Evolutionary conservation across 2,797 vertebrate species (phyloP).

Genomic region (Garrulus glandarius): DNA sequence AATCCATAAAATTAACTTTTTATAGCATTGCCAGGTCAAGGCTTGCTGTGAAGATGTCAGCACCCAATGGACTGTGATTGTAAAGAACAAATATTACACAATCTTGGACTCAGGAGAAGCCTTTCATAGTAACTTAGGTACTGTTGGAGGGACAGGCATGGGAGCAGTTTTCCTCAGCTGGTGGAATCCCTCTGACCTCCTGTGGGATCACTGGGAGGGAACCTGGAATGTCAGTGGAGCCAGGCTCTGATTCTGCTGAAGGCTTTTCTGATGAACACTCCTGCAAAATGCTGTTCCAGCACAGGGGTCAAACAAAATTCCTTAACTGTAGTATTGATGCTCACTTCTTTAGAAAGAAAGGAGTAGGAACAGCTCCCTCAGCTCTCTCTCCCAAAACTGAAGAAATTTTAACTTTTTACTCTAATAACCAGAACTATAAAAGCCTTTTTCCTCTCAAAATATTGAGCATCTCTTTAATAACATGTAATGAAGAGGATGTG

Average conservation of each 20-base stretch:
- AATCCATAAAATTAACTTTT: background rate
- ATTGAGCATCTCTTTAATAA: background rate
- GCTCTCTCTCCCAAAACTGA: background rate
- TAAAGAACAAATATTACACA: background rate
- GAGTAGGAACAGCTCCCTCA: background rate
- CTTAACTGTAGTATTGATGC: background rate
- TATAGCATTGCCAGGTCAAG: background rate
- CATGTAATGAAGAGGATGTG: constrained; percentile 56
- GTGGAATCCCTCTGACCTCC: background rate
- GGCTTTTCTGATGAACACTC: background rate
- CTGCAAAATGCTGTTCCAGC: background rate
- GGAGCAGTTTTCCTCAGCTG: background rate
- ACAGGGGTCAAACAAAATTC: background rate
- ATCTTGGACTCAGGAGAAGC: background rate
- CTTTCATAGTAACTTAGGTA: constrained; percentile 39
- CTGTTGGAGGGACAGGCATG: background rate
- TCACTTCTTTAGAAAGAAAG: background rate
- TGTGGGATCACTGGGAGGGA: background rate
- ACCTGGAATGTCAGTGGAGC: background rate
- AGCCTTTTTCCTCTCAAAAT: constrained; percentile 24
- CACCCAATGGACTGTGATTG: background rate
- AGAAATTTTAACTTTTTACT: background rate
- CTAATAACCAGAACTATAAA: constrained; percentile 12
- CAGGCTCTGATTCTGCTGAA: background rate
- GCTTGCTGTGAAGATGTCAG: background rate